phyloP scores from a whole-genome alignment of 2,888 invertebrate species.

The Aspidapion aeneum region DNA sequence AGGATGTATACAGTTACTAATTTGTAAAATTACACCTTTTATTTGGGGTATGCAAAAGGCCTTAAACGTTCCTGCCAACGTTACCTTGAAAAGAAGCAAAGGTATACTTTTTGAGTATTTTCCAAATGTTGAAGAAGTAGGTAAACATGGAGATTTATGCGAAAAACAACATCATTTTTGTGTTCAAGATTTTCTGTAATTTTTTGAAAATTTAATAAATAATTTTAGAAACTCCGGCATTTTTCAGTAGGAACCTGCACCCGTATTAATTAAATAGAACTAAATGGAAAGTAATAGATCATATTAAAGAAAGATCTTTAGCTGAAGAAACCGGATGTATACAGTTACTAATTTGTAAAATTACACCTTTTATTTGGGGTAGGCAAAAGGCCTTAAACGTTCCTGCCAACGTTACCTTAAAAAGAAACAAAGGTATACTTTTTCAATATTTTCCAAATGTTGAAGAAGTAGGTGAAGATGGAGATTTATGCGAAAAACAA shows the following conservation, averaged over 20 bases:
- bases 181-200: slow-evolving; percentile 2
- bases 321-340: slow-evolving; percentile 66
- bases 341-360: slow-evolving; percentile 71
- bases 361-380: slow-evolving; percentile 69
- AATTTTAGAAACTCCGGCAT: too few species aligned
- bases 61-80: slow-evolving; percentile 49
- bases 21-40: slow-evolving; percentile 76
- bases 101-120: slow-evolving; percentile 59
- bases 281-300: slow-evolving; percentile 59
- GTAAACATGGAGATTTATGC: slow-evolving; percentile 58
- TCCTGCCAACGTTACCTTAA: slow-evolving; percentile 32
- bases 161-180: slow-evolving; percentile 55
- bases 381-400: slow-evolving; percentile 69
- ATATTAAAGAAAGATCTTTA: slow-evolving; percentile 53
- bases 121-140: slow-evolving; percentile 59
- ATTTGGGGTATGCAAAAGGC: slow-evolving; percentile 74
- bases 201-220: too few species aligned
- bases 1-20: slow-evolving; percentile 65
- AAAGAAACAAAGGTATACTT: slow-evolving; percentile 35
- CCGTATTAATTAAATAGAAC: slow-evolving; percentile 58
- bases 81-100: slow-evolving; percentile 31
- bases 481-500: slow-evolving; percentile 60
- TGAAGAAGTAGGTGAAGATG: slow-evolving; percentile 57
- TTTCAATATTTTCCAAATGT: slow-evolving; percentile 61
- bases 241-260: too few species aligned